phyloP scores from a whole-genome alignment of 2,888 invertebrate genomes.

The Nephrotoma guestfalica region DNA sequence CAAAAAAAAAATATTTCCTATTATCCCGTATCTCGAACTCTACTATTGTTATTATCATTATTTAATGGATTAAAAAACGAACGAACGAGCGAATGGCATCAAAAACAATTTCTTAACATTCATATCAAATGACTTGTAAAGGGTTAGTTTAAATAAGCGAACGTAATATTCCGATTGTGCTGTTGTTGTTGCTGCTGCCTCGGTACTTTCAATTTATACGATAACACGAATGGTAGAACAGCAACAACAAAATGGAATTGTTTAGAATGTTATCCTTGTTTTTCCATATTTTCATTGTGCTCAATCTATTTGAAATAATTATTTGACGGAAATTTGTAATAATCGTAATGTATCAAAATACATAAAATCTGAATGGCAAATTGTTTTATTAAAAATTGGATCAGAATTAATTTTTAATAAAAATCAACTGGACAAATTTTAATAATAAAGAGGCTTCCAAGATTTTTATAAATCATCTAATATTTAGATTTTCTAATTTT shows the following conservation, averaged over 20 bases:
- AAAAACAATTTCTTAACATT: background rate
- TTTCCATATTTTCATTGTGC: background rate
- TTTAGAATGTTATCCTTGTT: background rate
- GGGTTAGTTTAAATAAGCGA: background rate
- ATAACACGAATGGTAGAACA: background rate
- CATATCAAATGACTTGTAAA: background rate
- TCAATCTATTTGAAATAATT: background rate
- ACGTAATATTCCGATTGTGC: background rate
- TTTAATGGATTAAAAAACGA: background rate
- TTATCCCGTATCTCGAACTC: background rate
- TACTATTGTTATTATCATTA: background rate
- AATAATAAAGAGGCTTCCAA: too few relatives aligned
- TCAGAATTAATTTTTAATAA: background rate
- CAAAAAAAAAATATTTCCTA: background rate
- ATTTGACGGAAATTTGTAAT: background rate
- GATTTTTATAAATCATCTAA: too few relatives aligned
- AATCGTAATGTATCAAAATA: background rate
- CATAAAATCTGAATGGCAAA: background rate
- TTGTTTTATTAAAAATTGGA: background rate
- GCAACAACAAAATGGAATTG: background rate
- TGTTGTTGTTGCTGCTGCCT: background rate
- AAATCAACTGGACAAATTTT: too few relatives aligned
- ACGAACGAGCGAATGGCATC: background rate
- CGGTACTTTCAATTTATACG: background rate
- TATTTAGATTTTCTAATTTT: too few relatives aligned